phyloP scores from a whole-genome alignment of 2,888 invertebrate genomes.

The Brenthis daphne region DNA sequence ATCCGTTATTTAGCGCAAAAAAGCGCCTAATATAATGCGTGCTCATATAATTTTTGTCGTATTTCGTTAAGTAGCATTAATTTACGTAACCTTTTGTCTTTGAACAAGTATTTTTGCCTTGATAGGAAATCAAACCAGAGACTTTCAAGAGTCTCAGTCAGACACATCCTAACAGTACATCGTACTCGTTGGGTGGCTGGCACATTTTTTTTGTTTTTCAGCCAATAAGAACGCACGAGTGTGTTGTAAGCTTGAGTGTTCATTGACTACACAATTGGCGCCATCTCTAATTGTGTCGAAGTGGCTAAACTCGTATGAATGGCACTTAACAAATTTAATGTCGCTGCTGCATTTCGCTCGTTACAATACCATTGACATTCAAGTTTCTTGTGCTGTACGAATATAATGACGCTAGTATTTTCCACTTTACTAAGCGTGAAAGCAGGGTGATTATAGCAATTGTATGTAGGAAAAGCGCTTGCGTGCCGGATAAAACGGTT shows the following conservation, averaged over 20 bases:
- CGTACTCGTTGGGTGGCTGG: background rate
- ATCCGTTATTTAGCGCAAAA: no score
- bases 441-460: background rate
- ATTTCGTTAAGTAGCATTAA: no score
- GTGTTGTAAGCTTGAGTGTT: conserved; percentile 32
- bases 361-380: conserved; percentile 48
- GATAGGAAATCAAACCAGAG: no score
- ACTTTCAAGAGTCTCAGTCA: background rate
- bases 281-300: conserved; percentile 67
- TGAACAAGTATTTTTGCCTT: no score
- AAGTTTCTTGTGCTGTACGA: conserved; percentile 20
- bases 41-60: no score
- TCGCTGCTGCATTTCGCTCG: conserved; percentile 46
- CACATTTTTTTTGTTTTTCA: conserved; percentile 7
- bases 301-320: conserved; percentile 59
- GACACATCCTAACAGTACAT: background rate
- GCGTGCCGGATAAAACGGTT: background rate
- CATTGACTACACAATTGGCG: conserved; percentile 58
- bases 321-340: conserved; percentile 60
- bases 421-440: conserved; percentile 10
- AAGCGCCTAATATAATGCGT: no score
- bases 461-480: background rate
- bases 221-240: conserved; percentile 1
- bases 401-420: background rate
- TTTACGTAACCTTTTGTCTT: no score